Conservation (phyloP, 2,888 invertebrate genomes). For the Tetropium fuscum region DNA sequence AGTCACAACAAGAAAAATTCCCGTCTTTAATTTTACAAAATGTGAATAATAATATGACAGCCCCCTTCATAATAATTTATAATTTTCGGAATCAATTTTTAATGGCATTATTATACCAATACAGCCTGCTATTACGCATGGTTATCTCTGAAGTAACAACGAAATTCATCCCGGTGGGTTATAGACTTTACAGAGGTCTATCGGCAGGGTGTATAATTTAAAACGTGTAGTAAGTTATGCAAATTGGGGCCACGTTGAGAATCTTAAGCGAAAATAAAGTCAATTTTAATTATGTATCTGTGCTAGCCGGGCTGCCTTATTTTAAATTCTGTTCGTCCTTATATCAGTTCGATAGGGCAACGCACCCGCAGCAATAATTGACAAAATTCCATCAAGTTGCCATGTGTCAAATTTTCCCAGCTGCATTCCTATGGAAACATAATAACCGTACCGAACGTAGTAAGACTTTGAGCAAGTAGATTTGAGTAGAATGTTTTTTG, state of each 20-base stretch:
- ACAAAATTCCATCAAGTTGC: no score
- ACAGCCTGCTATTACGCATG: conserved; percentile 23
- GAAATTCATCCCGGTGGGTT: conserved; percentile 39
- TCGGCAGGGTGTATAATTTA: conserved; percentile 43
- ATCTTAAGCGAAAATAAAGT: conserved; percentile 57
- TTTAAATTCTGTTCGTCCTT: not conserved
- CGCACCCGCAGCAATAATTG: no score
- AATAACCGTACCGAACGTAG: no score
- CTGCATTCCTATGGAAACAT: no score
- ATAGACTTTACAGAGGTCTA: conserved; percentile 36
- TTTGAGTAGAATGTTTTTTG: no score
- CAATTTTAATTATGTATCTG: conserved; percentile 56
- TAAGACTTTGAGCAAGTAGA: no score
- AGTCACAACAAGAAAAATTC: no score
- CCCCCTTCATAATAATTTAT: conserved; percentile 3
- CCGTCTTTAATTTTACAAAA: no score
- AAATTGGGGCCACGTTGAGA: conserved; percentile 48
- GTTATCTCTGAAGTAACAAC: conserved; percentile 25
- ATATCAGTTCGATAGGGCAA: not conserved
- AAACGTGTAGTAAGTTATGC: conserved; percentile 42
- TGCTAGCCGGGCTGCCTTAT: conserved; percentile 10
- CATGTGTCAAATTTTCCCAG: no score
- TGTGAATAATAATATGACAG: conserved; percentile 3
- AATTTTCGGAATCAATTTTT: conserved; percentile 14
- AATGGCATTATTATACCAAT: conserved; percentile 23